Base-by-base conservation (phyloP, 2,888 invertebrate genomes). In the Oeneis ivallda region DNA sequence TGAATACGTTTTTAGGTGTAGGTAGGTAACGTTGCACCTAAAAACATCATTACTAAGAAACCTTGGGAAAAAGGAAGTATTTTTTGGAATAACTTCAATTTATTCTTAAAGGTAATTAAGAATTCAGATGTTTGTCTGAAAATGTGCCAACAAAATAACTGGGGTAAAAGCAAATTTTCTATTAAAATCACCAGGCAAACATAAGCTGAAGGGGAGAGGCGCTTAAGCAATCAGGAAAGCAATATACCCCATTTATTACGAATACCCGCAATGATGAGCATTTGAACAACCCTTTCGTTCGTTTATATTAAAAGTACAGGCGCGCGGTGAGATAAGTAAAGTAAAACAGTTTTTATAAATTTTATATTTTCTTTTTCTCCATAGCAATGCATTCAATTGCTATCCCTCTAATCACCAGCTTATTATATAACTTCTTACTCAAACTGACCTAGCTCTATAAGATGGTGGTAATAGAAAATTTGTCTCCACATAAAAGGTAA, bases 211-310 rank as follows among this genome's bases (percentile, higher is more conserved):
- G 79, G 80, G 78, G 74, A 59, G 69, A 75, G 71, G 71, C 74
- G 75, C 76, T 83, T 79, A 81, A 82, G 83, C 81, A 83, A 83
- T 83, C 80, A 79, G 77, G 77, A 77, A 79, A 76, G 80, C 77
- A 84, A 82, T 81, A 81, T 81, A 74, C 70, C 74, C 75, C 72
- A 73, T 78, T 79, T 77, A 75, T 70, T 75, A 73, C 71, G 75
- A 69, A 69, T 68, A 67, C 75, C 72, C 70, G 72, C 76, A 76
- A 76, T 78, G 76, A 76, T 70, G 68, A 72, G 71, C 68, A 66
- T 71, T 70, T 71, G 64, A 71, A 71, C 73, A 74, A 77, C 81
- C 82, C 81, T 79, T 56, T 82, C 80, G 78, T 78, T 79, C 75
- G 77, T 78, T 79, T 75, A 71, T 75, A 75, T 75, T 72, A 70